Evolutionary conservation across 2,888 invertebrate genomes (phyloP).

Genomic region (Latrodectus elegans): DNA sequence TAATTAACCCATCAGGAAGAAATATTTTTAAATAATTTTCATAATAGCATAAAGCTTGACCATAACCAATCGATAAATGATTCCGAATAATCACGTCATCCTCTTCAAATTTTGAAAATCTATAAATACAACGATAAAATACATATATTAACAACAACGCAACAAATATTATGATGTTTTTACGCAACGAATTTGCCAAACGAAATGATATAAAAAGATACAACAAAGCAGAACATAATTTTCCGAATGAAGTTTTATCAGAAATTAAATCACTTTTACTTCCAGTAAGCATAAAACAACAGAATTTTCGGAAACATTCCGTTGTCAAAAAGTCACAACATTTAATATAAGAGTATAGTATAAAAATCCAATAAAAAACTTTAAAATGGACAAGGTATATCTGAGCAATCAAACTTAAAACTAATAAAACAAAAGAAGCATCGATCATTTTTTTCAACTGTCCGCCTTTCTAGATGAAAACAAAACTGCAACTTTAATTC

Average conservation of each 20-base stretch:
- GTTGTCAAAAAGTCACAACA: too few species aligned
- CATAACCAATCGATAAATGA: constrained; percentile 30
- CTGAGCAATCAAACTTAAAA: too few species aligned
- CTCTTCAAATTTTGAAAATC: background rate
- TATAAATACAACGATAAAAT: background rate
- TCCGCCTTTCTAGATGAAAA: too few species aligned
- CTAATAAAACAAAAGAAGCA: too few species aligned
- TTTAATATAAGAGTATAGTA: too few species aligned
- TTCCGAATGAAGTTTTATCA: background rate
- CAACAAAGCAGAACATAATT: background rate
- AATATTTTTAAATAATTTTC: constrained; percentile 31
- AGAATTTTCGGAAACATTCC: too few species aligned
- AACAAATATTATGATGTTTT: background rate
- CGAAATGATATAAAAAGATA: background rate
- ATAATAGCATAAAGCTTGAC: constrained; percentile 36
- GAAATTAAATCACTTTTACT: too few species aligned
- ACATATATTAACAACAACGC: background rate
- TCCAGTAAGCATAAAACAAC: too few species aligned
- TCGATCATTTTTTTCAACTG: too few species aligned
- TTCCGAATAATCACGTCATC: background rate
- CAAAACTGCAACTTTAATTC: too few species aligned
- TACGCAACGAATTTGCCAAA: background rate
- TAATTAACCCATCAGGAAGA: background rate
- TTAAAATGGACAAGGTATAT: too few species aligned
- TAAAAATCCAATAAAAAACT: too few species aligned